Evolutionary conservation across 1,140 invertebrate genomes (phyloP).

Genomic region (Matsumurasca onukii): DNA sequence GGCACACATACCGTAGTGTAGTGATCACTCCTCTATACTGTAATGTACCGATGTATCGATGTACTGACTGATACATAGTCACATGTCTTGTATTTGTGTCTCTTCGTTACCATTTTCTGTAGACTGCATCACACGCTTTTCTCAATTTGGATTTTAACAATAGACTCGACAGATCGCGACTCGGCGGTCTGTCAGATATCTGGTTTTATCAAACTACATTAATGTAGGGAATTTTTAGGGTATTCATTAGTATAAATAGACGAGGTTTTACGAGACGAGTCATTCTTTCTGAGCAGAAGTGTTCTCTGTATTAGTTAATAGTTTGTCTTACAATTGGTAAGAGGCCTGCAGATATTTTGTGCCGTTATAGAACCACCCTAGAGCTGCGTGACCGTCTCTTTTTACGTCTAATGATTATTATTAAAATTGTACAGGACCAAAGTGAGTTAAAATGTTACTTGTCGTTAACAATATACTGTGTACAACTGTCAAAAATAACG

Average conservation of each 20-base stretch:
- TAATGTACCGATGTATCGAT: constrained; percentile 10
- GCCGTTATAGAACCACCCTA: constrained; percentile 2
- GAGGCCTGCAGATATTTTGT: constrained; percentile 17
- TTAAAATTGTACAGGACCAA: constrained; percentile 24
- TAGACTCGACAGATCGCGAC: constrained; percentile 13
- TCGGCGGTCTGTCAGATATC: constrained; percentile 1
- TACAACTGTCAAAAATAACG: not conserved
- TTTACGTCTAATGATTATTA: not conserved
- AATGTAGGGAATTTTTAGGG: constrained; percentile 20
- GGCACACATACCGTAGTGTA: constrained; percentile 21
- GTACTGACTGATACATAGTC: constrained; percentile 5
- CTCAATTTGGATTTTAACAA: constrained; percentile 31
- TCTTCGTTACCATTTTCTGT: constrained; percentile 30
- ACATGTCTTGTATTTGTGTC: constrained; percentile 24
- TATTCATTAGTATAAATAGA: constrained; percentile 26
- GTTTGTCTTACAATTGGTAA: constrained; percentile 25
- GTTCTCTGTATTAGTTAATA: constrained; percentile 23
- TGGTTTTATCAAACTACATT: constrained; percentile 21
- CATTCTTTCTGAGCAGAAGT: constrained; percentile 17
- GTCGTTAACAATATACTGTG: constrained; percentile 5
- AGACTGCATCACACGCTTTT: constrained; percentile 29
- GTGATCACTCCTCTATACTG: constrained; percentile 15
- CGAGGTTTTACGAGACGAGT: constrained; percentile 21
- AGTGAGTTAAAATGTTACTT: not conserved
- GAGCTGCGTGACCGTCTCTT: not conserved